phyloP scores from a whole-genome alignment of 2,888 invertebrate species.

The Eurois occulta region DNA sequence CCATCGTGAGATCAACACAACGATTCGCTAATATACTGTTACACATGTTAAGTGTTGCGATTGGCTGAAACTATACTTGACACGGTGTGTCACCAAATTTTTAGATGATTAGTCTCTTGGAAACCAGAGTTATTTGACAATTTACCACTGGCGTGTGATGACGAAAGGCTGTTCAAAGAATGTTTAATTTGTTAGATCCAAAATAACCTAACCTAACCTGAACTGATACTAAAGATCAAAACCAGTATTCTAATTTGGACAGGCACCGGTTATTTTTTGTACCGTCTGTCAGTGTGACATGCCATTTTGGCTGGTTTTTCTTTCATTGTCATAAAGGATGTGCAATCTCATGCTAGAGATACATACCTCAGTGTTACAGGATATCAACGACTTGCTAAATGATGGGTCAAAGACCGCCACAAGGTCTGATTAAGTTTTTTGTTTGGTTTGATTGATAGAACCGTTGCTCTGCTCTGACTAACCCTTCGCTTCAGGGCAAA shows the following conservation, averaged over 20 bases:
- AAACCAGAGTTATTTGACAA: neutral
- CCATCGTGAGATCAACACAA: neutral
- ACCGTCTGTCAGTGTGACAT: neutral
- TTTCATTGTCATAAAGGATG: neutral
- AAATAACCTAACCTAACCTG: neutral
- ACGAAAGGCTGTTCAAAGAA: neutral
- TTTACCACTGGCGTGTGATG: neutral
- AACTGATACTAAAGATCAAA: neutral
- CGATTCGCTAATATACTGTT: neutral
- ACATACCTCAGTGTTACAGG: neutral
- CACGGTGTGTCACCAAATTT: neutral
- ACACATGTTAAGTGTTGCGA: neutral
- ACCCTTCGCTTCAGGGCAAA: neutral
- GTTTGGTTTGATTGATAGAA: neutral
- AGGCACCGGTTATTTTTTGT: neutral
- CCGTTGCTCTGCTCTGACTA: neutral
- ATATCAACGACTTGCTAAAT: slow-evolving; percentile 10
- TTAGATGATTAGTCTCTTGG: neutral
- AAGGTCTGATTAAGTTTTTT: neutral
- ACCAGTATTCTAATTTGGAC: slow-evolving; percentile 5
- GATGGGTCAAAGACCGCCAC: slow-evolving; percentile 8
- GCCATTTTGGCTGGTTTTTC: neutral
- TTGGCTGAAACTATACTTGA: neutral
- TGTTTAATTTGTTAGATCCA: neutral
- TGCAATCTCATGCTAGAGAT: slow-evolving; percentile 16